These are phyloP conservation scores for Xanthostigma xanthostigma DNA, from an alignment of 2,888 invertebrate species.

Conservation along the genomic window DNA sequence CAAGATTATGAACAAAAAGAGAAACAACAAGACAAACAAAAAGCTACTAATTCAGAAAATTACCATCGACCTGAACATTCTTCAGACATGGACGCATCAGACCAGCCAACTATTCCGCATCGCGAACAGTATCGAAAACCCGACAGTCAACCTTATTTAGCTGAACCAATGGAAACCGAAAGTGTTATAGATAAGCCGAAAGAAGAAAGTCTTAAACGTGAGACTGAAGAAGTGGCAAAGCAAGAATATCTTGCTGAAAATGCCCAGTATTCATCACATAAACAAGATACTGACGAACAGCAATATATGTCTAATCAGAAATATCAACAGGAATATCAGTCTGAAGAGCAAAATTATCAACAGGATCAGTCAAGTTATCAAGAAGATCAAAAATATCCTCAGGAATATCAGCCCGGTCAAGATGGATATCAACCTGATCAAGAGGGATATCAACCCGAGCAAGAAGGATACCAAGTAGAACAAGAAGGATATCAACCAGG, in stretches of 20 bases:
- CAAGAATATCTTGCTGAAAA: too few relatives aligned
- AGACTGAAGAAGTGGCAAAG: too few relatives aligned
- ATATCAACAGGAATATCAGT: background rate
- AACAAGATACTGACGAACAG: conserved; percentile 7
- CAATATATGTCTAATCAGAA: conserved; percentile 6
- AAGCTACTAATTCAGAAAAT: too few relatives aligned
- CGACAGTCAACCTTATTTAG: background rate
- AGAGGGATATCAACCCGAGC: conserved; percentile 13
- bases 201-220: background rate
- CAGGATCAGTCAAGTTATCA: background rate
- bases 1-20: too few relatives aligned
- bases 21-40: too few relatives aligned
- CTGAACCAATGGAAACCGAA: background rate
- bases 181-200: background rate
- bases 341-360: background rate
- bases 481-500: conserved; percentile 11
- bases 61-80: too few relatives aligned
- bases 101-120: too few relatives aligned
- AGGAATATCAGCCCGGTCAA: background rate
- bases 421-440: conserved; percentile 4
- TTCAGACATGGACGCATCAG: too few relatives aligned
- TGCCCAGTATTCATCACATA: conserved; percentile 10
- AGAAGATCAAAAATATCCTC: conserved; percentile 15
- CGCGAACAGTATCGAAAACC: background rate
- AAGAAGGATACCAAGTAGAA: conserved; percentile 15